Evolutionary conservation across 2,888 invertebrate species (phyloP).

Genomic region (Campoplex capitator): DNA sequence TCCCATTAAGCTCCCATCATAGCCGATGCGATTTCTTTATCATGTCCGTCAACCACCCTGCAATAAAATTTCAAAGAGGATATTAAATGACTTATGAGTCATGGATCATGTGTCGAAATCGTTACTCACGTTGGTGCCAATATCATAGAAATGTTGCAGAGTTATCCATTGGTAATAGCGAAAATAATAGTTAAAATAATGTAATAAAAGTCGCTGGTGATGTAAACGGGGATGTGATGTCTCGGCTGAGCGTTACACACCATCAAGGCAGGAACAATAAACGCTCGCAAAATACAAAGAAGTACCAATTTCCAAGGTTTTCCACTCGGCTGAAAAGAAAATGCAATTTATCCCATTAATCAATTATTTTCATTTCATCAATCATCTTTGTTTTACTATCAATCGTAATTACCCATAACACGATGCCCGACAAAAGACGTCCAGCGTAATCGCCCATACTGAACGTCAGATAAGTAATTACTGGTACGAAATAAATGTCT

Average conservation of each 20-base stretch:
- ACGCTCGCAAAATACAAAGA: conserved; percentile 88
- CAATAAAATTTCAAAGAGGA: conserved; percentile 17
- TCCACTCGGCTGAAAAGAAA: conserved; percentile 88
- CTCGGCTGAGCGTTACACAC: conserved; percentile 95
- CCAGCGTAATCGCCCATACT: no score
- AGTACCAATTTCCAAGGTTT: conserved; percentile 89
- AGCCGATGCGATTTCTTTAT: conserved; percentile 94
- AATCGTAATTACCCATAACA: no score
- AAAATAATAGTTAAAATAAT: conserved; percentile 92
- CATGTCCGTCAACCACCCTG: conserved; percentile 92
- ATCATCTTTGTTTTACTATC: no score
- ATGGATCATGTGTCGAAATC: conserved; percentile 3
- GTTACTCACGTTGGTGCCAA: conserved; percentile 92
- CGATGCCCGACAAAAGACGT: no score
- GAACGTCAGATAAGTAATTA: no score
- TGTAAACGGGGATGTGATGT: conserved; percentile 90
- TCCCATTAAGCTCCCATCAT: conserved; percentile 92
- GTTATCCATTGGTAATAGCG: conserved; percentile 95
- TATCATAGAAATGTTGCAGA: conserved; percentile 94
- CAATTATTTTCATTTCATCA: no score
- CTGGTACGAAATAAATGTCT: no score
- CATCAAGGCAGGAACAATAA: conserved; percentile 93
- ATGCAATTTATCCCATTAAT: no score
- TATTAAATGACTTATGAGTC: conserved; percentile 38
- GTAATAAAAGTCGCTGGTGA: conserved; percentile 92